Evolutionary conservation across 2,888 invertebrate species (phyloP).

Genomic region (Syritta pipiens): DNA sequence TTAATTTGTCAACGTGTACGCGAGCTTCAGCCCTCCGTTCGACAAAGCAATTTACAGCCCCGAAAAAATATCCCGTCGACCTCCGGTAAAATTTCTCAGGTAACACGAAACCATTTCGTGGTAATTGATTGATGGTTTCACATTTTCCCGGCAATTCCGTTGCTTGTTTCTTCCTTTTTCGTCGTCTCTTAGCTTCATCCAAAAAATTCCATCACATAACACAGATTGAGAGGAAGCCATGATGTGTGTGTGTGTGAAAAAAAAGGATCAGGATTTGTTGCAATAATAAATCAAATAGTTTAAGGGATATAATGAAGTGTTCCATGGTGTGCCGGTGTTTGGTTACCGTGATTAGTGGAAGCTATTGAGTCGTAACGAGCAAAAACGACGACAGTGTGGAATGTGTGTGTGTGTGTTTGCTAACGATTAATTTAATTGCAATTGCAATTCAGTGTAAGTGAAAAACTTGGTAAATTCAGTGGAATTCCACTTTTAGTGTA

Average conservation of each 20-base stretch:
- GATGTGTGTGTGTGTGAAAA: background rate
- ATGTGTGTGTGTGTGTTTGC: no score
- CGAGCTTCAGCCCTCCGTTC: background rate
- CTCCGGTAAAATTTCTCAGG: background rate
- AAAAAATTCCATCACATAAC: slow-evolving; percentile 8
- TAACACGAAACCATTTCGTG: slow-evolving; percentile 3
- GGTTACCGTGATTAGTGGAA: no score
- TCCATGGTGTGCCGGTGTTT: no score
- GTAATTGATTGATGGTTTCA: slow-evolving; percentile 43
- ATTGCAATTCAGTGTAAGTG: no score
- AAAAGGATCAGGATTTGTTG: slow-evolving; percentile 36
- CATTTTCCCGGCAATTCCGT: slow-evolving; percentile 2
- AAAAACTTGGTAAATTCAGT: no score
- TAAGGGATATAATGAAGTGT: slow-evolving; percentile 17
- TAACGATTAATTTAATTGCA: no score
- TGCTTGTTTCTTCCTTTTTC: no score
- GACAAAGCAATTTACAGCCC: background rate
- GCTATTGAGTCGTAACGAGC: no score
- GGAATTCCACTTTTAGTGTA: no score
- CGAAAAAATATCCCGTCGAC: background rate
- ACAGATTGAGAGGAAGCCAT: slow-evolving; percentile 6
- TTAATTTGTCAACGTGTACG: slow-evolving; percentile 1
- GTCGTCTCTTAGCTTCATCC: background rate
- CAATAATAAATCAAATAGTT: slow-evolving; percentile 42
- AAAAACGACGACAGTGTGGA: no score